phyloP scores from a whole-genome alignment of 2,113 vertebrate genomes.

The Daubentonia madagascariensis region DNA sequence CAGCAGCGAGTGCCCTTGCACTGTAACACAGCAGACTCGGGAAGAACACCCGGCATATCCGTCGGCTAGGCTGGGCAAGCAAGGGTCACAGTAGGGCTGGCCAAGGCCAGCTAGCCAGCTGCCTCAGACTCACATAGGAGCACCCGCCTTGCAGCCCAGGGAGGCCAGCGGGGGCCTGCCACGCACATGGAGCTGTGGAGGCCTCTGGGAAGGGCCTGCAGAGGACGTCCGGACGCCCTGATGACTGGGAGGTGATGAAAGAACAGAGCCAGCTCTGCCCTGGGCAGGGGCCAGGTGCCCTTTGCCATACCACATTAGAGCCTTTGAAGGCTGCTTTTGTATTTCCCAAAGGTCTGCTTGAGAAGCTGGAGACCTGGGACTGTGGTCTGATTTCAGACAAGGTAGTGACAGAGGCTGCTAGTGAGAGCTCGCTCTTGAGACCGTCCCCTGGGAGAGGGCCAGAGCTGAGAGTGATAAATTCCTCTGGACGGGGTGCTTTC shows the following conservation, averaged over 20 bases:
- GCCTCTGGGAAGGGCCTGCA: not conserved
- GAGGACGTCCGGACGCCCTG: not conserved
- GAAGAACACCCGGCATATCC: too few relatives aligned
- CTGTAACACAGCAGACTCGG: not conserved
- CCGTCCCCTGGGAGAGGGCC: not conserved
- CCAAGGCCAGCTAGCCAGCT: not conserved
- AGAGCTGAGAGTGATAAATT: accelerated
- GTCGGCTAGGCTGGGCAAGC: not conserved
- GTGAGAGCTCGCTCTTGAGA: not conserved
- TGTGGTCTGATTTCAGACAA: not conserved
- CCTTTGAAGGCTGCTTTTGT: not conserved
- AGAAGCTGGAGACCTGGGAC: not conserved
- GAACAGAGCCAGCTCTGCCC: not conserved
- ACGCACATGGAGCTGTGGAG: not conserved
- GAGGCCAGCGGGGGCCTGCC: not conserved
- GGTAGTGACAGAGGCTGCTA: not conserved
- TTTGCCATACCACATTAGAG: not conserved
- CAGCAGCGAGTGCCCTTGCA: not conserved
- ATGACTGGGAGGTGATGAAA: not conserved
- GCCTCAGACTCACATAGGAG: not conserved
- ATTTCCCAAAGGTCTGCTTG: not conserved
- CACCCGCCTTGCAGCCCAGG: not conserved
- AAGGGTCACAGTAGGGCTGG: not conserved
- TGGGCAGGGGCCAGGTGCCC: too few relatives aligned
- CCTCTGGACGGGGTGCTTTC: not conserved